These are phyloP conservation scores for Bellardia pandia DNA, from an alignment of 2,888 invertebrate genomes.

Conservation along the genomic window DNA sequence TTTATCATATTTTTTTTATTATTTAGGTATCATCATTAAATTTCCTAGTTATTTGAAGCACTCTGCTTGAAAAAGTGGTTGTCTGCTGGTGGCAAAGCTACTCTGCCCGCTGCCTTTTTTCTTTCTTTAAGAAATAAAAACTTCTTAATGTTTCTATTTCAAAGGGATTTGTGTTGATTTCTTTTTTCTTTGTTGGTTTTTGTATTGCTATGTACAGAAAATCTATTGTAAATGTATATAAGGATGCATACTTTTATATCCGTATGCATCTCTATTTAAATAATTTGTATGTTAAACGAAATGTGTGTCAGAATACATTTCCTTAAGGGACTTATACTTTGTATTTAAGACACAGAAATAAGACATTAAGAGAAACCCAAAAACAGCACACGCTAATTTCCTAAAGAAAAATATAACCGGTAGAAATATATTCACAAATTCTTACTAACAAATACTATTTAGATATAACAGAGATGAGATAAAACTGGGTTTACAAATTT, in stretches of 20 bases:
- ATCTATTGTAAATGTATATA: neutral
- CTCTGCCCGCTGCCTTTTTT: too few relatives aligned
- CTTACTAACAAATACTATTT: neutral
- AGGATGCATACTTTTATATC: neutral
- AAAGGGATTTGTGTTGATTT: conserved; percentile 11
- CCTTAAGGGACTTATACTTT: conserved; percentile 1
- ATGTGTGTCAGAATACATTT: conserved; percentile 3
- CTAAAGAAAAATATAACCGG: conserved; percentile 15
- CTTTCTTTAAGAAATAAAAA: neutral
- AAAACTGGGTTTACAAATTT: too few relatives aligned
- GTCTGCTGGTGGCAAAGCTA: neutral
- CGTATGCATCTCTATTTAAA: neutral
- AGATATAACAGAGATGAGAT: too few relatives aligned
- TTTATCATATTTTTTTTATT: too few relatives aligned
- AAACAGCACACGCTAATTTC: neutral
- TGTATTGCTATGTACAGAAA: neutral
- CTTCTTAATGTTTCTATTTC: conserved; percentile 20
- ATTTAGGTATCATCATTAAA: neutral
- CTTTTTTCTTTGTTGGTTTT: neutral
- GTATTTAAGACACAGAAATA: neutral
- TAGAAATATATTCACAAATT: neutral
- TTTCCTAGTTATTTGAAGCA: neutral
- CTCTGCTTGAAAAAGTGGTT: neutral
- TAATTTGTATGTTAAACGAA: conserved; percentile 1
- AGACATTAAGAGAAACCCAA: neutral